These are phyloP conservation scores for Branchinecta lindahli DNA, from an alignment of 1,140 invertebrate species.

Conservation along the genomic window DNA sequence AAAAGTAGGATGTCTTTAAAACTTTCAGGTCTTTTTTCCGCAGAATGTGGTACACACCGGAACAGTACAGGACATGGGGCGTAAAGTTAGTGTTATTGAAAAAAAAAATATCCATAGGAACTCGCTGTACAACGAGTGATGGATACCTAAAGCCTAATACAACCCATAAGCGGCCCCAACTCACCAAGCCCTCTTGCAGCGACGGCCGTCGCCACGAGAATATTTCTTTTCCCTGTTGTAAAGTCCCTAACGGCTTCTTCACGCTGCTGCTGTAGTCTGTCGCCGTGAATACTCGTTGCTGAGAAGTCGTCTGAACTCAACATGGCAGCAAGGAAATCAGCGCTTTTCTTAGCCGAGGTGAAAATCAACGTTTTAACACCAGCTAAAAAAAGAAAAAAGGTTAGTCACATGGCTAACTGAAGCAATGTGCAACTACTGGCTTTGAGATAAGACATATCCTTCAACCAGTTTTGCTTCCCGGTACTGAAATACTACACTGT, in stretches of 20 bases:
- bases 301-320: slow-evolving; percentile 48
- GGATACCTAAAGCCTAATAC: too few relatives aligned
- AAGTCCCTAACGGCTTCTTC: slow-evolving; percentile 76
- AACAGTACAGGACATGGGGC: too few relatives aligned
- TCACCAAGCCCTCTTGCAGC: slow-evolving; percentile 67
- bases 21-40: too few relatives aligned
- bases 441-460: slow-evolving; percentile 14
- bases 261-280: slow-evolving; percentile 69
- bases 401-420: too few relatives aligned
- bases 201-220: slow-evolving; percentile 85
- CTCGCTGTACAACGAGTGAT: too few relatives aligned
- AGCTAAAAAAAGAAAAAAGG: slow-evolving; percentile 25
- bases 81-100: too few relatives aligned
- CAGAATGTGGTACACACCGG: too few relatives aligned
- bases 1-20: too few relatives aligned
- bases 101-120: too few relatives aligned
- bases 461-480: too few relatives aligned
- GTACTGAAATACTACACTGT: slow-evolving; percentile 12
- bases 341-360: slow-evolving; percentile 70
- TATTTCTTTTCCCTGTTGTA: slow-evolving; percentile 47
- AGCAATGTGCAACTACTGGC: slow-evolving; percentile 9
- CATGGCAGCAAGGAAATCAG: slow-evolving; percentile 68
- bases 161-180: neutral
- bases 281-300: slow-evolving; percentile 85
- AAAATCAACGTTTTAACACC: slow-evolving; percentile 61